phyloP scores from a whole-genome alignment of 1,140 invertebrate species.

The Capitella teleta region DNA sequence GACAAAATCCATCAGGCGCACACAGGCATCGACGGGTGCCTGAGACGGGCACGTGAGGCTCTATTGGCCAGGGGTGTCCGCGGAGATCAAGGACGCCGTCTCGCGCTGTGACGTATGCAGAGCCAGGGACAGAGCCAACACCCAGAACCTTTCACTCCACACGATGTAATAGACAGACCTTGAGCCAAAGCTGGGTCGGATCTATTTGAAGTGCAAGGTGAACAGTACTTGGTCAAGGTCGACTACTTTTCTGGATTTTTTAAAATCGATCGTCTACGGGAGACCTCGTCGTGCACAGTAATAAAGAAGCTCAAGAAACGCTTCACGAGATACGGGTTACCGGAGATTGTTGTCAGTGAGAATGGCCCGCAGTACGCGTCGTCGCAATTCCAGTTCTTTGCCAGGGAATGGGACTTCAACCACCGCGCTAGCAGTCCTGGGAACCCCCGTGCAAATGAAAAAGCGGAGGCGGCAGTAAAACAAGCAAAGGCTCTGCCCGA shows the following conservation, averaged over 20 bases:
- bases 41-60: no score
- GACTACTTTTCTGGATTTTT: conserved; percentile 1
- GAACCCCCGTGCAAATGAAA: neutral
- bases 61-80: neutral
- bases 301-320: neutral
- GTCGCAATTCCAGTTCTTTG: neutral
- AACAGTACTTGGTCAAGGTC: neutral
- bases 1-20: neutral
- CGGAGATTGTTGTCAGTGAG: neutral
- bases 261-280: conserved; percentile 1
- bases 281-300: neutral
- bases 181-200: conserved; percentile 1
- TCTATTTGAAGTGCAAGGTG: neutral
- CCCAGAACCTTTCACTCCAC: neutral
- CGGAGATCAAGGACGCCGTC: neutral
- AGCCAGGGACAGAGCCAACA: neutral
- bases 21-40: no score
- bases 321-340: conserved; percentile 6
- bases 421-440: neutral
- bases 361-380: conserved; percentile 3
- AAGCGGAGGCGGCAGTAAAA: conserved; percentile 1
- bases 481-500: neutral
- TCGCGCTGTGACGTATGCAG: neutral
- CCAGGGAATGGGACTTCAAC: neutral
- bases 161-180: neutral